Evolutionary conservation across 2,113 vertebrate genomes (phyloP).

Genomic region (Machaerirhynchus nigripectus): DNA sequence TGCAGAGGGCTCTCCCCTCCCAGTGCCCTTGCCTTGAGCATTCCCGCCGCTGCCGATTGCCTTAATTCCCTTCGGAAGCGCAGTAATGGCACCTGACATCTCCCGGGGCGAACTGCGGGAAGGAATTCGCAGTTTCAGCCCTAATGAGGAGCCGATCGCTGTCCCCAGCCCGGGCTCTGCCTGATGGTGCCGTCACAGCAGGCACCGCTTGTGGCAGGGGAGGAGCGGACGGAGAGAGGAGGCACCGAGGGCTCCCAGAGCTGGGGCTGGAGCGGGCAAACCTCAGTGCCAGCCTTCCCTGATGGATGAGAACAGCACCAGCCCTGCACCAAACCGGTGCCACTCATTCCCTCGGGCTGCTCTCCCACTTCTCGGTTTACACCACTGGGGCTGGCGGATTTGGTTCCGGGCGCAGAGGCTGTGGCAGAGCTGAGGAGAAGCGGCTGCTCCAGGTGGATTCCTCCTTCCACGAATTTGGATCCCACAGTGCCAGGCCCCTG

Average conservation of each 20-base stretch:
- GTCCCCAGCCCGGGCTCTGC: neutral
- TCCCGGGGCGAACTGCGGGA: neutral
- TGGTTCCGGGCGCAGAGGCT: neutral
- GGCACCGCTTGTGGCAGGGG: neutral
- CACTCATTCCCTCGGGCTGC: neutral
- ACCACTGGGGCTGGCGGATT: neutral
- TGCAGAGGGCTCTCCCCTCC: neutral
- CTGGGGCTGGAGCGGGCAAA: neutral
- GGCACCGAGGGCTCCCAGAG: neutral
- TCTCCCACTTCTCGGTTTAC: neutral
- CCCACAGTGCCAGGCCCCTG: neutral
- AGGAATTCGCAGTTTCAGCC: neutral
- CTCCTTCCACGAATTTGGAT: neutral
- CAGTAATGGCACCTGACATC: neutral
- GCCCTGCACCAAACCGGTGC: neutral
- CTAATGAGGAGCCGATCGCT: slow-evolving; percentile 7
- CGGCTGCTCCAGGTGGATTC: neutral
- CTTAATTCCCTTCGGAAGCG: neutral
- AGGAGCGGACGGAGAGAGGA: neutral
- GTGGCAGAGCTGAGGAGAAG: neutral
- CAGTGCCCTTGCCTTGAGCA: neutral
- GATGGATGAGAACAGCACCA: neutral
- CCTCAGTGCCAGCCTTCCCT: neutral
- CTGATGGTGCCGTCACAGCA: neutral
- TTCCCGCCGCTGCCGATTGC: neutral